These are phyloP conservation scores for Cryptus armator DNA, from an alignment of 2,888 invertebrate genomes.

Conservation along the genomic window DNA sequence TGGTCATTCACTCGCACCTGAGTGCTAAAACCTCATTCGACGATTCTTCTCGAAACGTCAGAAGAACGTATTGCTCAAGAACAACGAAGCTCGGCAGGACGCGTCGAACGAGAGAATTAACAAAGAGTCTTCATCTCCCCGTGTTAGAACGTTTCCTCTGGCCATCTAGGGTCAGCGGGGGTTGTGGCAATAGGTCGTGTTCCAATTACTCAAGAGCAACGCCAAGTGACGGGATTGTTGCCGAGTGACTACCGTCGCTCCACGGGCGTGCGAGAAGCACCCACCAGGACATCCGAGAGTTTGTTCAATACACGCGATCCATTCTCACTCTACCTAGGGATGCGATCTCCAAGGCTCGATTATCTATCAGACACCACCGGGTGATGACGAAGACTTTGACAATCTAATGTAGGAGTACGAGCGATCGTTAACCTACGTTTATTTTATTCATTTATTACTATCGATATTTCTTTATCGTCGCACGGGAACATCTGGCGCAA, in stretches of 20 bases:
- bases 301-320: constrained; percentile 63
- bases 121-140: constrained; percentile 61
- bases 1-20: constrained; percentile 40
- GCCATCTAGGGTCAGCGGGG: constrained; percentile 83
- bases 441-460: constrained; percentile 32
- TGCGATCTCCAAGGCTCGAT: constrained; percentile 33
- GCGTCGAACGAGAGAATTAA: constrained; percentile 21
- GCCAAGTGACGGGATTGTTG: constrained; percentile 20
- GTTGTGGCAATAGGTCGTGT: constrained; percentile 82
- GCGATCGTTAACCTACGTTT: constrained; percentile 82
- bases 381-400: constrained; percentile 81
- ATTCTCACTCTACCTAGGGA: constrained; percentile 46
- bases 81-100: constrained; percentile 1
- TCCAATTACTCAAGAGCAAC: constrained; percentile 83
- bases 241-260: constrained; percentile 6
- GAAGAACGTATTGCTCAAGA: constrained; percentile 46
- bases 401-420: constrained; percentile 84
- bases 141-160: constrained; percentile 79
- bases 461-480: constrained; percentile 2
- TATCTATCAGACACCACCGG: constrained; percentile 46
- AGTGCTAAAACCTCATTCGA: background rate
- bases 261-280: constrained; percentile 71
- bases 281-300: constrained; percentile 73
- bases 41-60: constrained; percentile 39
- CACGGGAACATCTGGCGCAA: background rate